Evolutionary conservation across 2,888 invertebrate genomes (phyloP).

Genomic region (Papilio protenor): DNA sequence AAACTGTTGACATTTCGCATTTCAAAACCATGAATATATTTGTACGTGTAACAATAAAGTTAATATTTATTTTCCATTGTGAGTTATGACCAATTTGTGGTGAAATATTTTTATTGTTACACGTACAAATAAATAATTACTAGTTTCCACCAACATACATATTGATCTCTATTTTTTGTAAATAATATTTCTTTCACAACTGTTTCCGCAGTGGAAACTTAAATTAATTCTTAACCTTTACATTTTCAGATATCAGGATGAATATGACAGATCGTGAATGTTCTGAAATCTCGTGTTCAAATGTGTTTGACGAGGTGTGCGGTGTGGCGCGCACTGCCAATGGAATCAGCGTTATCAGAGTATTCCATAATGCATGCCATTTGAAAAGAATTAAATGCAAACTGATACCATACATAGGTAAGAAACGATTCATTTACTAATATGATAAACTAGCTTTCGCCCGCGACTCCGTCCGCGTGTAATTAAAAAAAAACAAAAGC

Average conservation of each 20-base stretch:
- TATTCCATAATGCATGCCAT: conserved; percentile 66
- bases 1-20: conserved; percentile 43
- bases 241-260: conserved; percentile 5
- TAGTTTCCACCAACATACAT: not conserved
- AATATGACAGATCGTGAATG: conserved; percentile 55
- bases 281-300: conserved; percentile 61
- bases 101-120: not conserved
- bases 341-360: conserved; percentile 52
- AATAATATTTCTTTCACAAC: not conserved
- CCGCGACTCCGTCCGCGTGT: no score
- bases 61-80: conserved; percentile 9
- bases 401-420: conserved; percentile 48
- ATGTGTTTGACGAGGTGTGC: conserved; percentile 68
- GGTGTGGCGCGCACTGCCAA: conserved; percentile 53
- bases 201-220: not conserved
- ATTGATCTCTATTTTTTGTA: not conserved
- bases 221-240: not conserved
- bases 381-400: conserved; percentile 61
- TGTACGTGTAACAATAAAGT: conserved; percentile 9
- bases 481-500: no score
- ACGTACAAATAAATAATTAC: no score
- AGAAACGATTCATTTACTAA: not conserved
- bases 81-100: not conserved
- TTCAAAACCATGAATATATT: conserved; percentile 45
- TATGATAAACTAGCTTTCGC: no score